Percentiles rank a stretch among this genome's conserved stretches.
phyloP scores from a whole-genome alignment of 2,113 vertebrate genomes.

The Brachypodius melanocephalos region DNA sequence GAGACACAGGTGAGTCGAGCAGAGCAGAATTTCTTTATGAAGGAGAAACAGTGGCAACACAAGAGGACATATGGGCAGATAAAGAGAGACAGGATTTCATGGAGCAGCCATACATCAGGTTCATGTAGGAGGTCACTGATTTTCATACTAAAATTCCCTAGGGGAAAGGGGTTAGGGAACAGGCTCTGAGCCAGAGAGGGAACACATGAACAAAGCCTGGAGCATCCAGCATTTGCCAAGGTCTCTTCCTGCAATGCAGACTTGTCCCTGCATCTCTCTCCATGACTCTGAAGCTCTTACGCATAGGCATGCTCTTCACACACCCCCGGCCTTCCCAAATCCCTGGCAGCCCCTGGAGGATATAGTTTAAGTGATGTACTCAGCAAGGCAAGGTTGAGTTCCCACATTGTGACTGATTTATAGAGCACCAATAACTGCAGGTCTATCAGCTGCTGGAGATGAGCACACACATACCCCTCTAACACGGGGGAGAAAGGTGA shows the following conservation, averaged over 20 bases:
- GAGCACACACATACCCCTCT: fast-evolving
- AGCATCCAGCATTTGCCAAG: background rate
- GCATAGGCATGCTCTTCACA: fast-evolving
- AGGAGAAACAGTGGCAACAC: background rate
- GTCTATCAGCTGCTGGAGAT: background rate
- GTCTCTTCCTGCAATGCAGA: background rate
- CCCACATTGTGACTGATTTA: background rate
- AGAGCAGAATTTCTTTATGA: background rate
- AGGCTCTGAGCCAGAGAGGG: background rate
- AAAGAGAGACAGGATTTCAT: background rate
- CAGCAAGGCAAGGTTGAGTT: background rate
- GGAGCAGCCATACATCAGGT: background rate
- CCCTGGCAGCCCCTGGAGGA: background rate
- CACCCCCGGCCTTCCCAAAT: background rate
- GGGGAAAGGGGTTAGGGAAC: background rate
- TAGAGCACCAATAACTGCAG: background rate
- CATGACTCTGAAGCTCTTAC: background rate
- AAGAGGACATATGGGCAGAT: background rate
- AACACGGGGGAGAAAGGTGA: background rate
- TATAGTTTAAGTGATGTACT: background rate
- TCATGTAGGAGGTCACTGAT: background rate
- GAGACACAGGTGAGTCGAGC: background rate
- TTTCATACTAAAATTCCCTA: background rate
- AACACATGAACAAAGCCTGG: background rate
- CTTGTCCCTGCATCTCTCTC: background rate